Conservation (phyloP, 2,888 invertebrate species). For the Drosophila peninsularis region DNA sequence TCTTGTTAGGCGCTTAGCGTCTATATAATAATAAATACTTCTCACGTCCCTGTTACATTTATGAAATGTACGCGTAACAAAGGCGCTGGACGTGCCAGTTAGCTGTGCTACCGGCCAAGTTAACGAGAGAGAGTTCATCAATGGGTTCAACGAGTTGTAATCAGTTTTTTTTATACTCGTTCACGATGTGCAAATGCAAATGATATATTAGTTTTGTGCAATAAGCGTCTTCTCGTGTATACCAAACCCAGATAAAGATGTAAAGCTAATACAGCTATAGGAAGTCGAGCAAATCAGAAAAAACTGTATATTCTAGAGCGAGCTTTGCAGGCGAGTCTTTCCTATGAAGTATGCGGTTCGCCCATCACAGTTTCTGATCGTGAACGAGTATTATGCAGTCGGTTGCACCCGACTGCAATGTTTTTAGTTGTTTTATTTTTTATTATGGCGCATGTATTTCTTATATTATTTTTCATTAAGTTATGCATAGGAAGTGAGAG, state of each 20-base stretch:
- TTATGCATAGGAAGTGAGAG: constrained; percentile 32
- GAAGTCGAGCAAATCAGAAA: background rate
- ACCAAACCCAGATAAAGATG: background rate
- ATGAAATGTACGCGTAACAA: constrained; percentile 66
- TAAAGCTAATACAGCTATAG: background rate
- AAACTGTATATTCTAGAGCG: background rate
- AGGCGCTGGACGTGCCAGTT: constrained; percentile 28
- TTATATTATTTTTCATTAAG: constrained; percentile 35
- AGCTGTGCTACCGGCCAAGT: constrained; percentile 48
- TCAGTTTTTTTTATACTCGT: constrained; percentile 14
- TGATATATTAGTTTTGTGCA: background rate
- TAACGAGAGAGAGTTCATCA: constrained; percentile 11
- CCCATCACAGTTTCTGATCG: background rate
- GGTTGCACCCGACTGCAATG: background rate
- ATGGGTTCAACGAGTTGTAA: constrained; percentile 35
- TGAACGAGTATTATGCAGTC: constrained; percentile 9
- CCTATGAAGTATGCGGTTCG: background rate
- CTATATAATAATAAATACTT: constrained; percentile 36
- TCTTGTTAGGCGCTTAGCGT: constrained; percentile 69
- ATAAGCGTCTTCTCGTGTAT: background rate
- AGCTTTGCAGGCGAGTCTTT: background rate
- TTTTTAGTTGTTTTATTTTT: constrained; percentile 7
- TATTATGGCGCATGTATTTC: constrained; percentile 33
- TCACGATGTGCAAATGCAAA: background rate
- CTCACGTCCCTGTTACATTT: constrained; percentile 72